These are phyloP conservation scores for Drosophila persimilis DNA, from an alignment of 1,140 invertebrate species.

Conservation along the genomic window DNA sequence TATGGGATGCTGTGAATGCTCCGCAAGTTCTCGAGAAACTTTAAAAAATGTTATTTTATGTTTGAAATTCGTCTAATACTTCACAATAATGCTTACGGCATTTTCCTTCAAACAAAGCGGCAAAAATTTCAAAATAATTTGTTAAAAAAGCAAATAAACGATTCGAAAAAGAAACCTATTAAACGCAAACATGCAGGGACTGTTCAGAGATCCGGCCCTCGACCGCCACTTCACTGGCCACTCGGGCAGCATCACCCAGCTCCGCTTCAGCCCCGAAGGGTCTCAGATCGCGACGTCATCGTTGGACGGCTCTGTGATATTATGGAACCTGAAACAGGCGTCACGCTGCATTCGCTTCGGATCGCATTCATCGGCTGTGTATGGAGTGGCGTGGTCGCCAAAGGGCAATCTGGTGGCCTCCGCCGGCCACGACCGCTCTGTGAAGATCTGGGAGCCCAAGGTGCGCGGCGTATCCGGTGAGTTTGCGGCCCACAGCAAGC, in stretches of 20 bases:
- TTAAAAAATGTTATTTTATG: too few species aligned
- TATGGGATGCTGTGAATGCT: background rate
- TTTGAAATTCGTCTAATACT: too few species aligned
- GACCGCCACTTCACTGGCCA: conserved; percentile 92
- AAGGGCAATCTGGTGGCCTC: conserved; percentile 92
- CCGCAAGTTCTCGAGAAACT: background rate
- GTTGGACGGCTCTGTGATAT: conserved; percentile 89
- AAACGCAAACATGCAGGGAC: background rate
- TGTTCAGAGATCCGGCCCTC: conserved; percentile 85
- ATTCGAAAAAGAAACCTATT: conserved; percentile 1
- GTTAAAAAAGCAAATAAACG: conserved; percentile 12
- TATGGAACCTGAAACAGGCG: conserved; percentile 90
- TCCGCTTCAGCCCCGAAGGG: conserved; percentile 90
- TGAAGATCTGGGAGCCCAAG: conserved; percentile 93
- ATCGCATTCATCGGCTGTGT: conserved; percentile 87
- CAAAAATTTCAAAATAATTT: background rate
- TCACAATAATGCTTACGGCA: conserved; percentile 79
- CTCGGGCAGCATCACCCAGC: conserved; percentile 87
- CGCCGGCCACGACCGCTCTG: conserved; percentile 91
- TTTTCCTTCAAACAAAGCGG: conserved; percentile 92
- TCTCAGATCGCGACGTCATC: conserved; percentile 91
- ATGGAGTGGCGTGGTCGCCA: conserved; percentile 90
- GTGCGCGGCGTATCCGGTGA: conserved; percentile 89
- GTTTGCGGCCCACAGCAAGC: conserved; percentile 91
- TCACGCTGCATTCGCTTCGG: conserved; percentile 87